These are phyloP conservation scores for Octopus sinensis DNA, from an alignment of 1,140 invertebrate genomes.

Conservation along the genomic window DNA sequence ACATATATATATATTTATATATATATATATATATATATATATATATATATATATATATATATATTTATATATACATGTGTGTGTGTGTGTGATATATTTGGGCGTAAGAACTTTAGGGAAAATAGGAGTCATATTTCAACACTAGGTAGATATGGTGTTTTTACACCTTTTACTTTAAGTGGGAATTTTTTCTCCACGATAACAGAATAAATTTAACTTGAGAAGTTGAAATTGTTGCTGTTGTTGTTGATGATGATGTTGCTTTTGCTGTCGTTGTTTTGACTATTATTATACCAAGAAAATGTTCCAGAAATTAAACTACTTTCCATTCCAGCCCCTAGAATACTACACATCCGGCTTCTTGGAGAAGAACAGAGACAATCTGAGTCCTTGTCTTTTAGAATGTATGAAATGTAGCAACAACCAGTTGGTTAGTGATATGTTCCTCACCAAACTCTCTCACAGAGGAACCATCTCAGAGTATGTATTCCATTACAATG, in stretches of 20 bases:
- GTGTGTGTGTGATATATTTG: too few species aligned
- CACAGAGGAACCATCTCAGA: conserved; percentile 39
- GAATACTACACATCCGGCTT: conserved; percentile 78
- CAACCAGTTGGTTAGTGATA: conserved; percentile 39
- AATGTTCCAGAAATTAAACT: too few species aligned
- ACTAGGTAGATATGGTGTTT: not conserved
- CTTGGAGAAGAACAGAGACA: conserved; percentile 92
- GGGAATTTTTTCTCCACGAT: too few species aligned
- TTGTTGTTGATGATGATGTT: too few species aligned
- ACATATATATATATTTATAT: not conserved
- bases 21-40: conserved; percentile 5
- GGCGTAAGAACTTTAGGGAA: not conserved
- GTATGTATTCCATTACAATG: conserved; percentile 19
- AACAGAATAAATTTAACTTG: too few species aligned
- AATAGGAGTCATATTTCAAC: not conserved
- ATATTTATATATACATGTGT: not conserved
- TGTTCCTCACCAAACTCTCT: conserved; percentile 38
- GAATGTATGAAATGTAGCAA: conserved; percentile 44
- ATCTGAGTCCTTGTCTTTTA: conserved; percentile 35
- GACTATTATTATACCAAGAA: too few species aligned
- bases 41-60: conserved; percentile 5
- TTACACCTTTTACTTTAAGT: not conserved
- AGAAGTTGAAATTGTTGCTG: too few species aligned
- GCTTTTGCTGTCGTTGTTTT: too few species aligned
- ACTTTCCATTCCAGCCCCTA: too few species aligned